Percentiles rank a stretch among this genome's conserved stretches.
Conservation (phyloP, 2,113 vertebrate genomes). For the Saiga tatarica region DNA sequence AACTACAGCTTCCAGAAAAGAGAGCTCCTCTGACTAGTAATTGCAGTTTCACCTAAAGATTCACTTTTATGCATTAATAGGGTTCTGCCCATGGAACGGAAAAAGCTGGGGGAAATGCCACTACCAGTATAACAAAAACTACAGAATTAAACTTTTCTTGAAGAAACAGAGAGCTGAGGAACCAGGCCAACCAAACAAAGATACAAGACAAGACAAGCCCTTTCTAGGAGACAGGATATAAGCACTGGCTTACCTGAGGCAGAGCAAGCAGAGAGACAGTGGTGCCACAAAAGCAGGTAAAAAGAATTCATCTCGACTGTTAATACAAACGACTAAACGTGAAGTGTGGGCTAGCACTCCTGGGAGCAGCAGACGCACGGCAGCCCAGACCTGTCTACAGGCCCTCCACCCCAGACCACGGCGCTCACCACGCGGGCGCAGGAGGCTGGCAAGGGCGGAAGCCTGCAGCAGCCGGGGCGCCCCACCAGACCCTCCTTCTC, state of each 20-base stretch:
- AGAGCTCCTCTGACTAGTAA: background rate
- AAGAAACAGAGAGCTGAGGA: background rate
- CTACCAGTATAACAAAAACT: background rate
- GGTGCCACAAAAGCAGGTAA: background rate
- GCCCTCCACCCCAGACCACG: background rate
- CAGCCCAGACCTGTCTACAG: background rate
- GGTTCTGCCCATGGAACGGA: background rate
- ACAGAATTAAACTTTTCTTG: background rate
- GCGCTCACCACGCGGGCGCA: background rate
- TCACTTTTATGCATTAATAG: background rate
- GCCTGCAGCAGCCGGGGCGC: too few species aligned
- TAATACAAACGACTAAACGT: background rate
- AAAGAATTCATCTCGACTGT: background rate
- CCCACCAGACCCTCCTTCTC: background rate
- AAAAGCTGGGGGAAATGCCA: background rate
- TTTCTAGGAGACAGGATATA: background rate
- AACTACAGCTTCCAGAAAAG: background rate
- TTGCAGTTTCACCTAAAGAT: background rate
- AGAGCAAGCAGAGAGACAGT: background rate
- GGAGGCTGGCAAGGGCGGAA: background rate
- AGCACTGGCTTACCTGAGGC: background rate
- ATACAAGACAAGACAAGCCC: background rate
- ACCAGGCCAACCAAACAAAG: background rate
- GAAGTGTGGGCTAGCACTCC: background rate
- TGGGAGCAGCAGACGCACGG: background rate